These are phyloP conservation scores for Esox lucius DNA, from an alignment of 2,797 vertebrate species.

Conservation along the genomic window DNA sequence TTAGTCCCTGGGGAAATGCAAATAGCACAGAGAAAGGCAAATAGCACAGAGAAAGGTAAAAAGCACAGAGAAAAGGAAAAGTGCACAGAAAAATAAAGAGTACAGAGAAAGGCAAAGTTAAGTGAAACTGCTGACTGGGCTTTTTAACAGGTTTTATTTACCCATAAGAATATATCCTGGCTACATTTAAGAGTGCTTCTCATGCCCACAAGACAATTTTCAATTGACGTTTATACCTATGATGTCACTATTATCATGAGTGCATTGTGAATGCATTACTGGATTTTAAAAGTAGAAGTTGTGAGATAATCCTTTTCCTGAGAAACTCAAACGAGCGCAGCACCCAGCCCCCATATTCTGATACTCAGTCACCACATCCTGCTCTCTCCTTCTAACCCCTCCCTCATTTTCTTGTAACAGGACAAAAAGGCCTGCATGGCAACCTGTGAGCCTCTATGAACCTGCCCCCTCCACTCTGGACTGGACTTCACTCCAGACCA, in stretches of 20 bases:
- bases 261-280: neutral
- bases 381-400: slow-evolving; percentile 39
- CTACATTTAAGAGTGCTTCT: neutral
- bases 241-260: neutral
- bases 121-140: neutral
- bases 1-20: slow-evolving; percentile 7
- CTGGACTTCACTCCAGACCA: neutral
- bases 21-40: too few relatives aligned
- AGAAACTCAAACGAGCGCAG: neutral
- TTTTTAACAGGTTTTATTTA: neutral
- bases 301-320: neutral
- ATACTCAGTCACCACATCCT: slow-evolving; percentile 74
- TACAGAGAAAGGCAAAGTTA: neutral
- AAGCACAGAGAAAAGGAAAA: neutral
- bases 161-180: neutral
- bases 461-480: neutral
- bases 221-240: neutral
- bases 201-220: neutral
- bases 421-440: slow-evolving; percentile 11
- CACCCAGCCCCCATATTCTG: slow-evolving; percentile 42
- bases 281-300: neutral
- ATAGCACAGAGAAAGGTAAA: too few relatives aligned
- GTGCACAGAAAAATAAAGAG: too few relatives aligned
- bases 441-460: neutral
- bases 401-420: slow-evolving; percentile 49